Evolutionary conservation across 2,797 vertebrate species (phyloP).

Genomic region (Oreochromis grahami): DNA sequence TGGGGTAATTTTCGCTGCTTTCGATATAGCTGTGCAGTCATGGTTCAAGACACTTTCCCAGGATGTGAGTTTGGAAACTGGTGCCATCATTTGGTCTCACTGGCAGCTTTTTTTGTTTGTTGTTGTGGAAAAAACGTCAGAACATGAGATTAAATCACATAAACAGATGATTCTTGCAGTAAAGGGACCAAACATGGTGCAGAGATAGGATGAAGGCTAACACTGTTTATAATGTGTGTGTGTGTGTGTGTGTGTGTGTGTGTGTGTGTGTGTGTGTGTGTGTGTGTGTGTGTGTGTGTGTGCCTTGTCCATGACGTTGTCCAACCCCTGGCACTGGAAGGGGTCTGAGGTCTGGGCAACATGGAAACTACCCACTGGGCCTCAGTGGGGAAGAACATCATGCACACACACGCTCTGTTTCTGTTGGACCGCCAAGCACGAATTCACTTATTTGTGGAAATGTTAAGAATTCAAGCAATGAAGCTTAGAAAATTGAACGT

Average conservation of each 20-base stretch:
- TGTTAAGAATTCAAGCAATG: slow-evolving; percentile 79
- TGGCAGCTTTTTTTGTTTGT: not conserved
- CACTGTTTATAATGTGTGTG: not conserved
- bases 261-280: not conserved
- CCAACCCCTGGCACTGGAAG: slow-evolving; percentile 40
- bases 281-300: not conserved
- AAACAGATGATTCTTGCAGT: not conserved
- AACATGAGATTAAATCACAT: slow-evolving; percentile 7
- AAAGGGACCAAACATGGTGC: slow-evolving; percentile 24
- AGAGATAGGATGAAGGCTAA: not conserved
- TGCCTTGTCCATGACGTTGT: slow-evolving; percentile 40
- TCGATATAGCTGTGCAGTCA: not conserved
- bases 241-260: not conserved
- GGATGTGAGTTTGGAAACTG: not conserved
- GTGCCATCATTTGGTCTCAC: not conserved
- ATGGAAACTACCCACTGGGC: slow-evolving; percentile 64
- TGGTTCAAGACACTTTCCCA: not conserved
- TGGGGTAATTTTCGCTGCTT: not conserved
- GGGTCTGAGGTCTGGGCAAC: slow-evolving; percentile 56
- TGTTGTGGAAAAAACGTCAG: not conserved
- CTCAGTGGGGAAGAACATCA: slow-evolving; percentile 52
- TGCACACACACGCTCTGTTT: slow-evolving; percentile 61
- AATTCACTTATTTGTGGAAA: slow-evolving; percentile 80
- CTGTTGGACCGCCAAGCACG: slow-evolving; percentile 68
- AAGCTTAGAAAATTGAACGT: slow-evolving; percentile 54